These are phyloP conservation scores for Thomomys bottae DNA, from an alignment of 2,113 vertebrate genomes.

Conservation along the genomic window DNA sequence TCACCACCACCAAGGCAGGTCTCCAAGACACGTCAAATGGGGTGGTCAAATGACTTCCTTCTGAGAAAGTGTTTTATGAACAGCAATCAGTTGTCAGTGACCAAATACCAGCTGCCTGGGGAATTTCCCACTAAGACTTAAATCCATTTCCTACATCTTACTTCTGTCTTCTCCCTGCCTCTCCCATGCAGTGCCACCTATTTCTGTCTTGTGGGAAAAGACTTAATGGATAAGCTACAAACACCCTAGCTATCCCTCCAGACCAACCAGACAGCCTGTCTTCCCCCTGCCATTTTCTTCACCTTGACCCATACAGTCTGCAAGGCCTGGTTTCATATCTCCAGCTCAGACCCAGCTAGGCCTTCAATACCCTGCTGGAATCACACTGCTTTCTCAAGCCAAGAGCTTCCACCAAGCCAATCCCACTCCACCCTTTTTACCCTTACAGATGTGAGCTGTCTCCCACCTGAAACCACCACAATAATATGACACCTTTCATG, in stretches of 20 bases:
- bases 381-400: not conserved
- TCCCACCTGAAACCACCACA: not conserved
- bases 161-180: not conserved
- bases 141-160: not conserved
- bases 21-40: not conserved
- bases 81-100: not conserved
- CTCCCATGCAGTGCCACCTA: not conserved
- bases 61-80: not conserved
- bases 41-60: not conserved
- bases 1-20: not conserved
- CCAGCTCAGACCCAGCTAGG: slow-evolving; percentile 18
- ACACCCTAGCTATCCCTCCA: not conserved
- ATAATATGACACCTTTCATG: rapidly evolving
- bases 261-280: not conserved
- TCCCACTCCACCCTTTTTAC: no score
- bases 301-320: not conserved
- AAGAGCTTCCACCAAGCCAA: not conserved
- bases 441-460: not conserved
- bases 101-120: not conserved
- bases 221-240: not conserved
- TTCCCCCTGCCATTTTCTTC: not conserved
- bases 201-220: not conserved
- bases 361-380: not conserved
- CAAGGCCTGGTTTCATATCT: slow-evolving; percentile 37
- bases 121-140: not conserved